phyloP scores from a whole-genome alignment of 1,140 invertebrate species.

The Hetaerina americana region DNA sequence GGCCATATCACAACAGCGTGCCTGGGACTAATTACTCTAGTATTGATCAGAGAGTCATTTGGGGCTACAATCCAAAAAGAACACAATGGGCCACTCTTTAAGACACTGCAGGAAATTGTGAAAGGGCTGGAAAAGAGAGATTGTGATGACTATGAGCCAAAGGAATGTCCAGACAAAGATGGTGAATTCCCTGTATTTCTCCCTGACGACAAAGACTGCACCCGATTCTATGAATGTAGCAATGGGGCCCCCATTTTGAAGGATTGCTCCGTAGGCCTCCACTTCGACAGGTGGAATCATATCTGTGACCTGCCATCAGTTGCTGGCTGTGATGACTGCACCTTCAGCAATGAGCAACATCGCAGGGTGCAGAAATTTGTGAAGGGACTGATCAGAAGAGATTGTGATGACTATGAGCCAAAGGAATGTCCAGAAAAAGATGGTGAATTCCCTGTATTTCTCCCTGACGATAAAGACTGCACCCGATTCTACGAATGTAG shows the following conservation, averaged over 20 bases:
- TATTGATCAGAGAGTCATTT: too few species aligned
- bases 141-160: too few species aligned
- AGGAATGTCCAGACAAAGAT: neutral
- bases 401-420: neutral
- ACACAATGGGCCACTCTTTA: too few species aligned
- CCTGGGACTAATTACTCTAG: too few species aligned
- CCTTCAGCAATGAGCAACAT: neutral
- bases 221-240: conserved; percentile 25
- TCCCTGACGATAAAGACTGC: conserved; percentile 18
- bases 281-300: conserved; percentile 15
- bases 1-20: too few species aligned
- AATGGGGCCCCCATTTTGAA: conserved; percentile 17
- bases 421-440: neutral
- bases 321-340: conserved; percentile 1
- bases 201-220: conserved; percentile 19
- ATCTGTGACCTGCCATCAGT: conserved; percentile 19
- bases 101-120: too few species aligned
- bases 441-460: neutral
- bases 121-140: too few species aligned
- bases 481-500: conserved; percentile 16
- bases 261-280: conserved; percentile 10
- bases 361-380: neutral
- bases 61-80: too few species aligned
- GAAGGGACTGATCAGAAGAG: neutral
- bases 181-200: neutral